Base-by-base conservation (phyloP, 1,140 invertebrate species). In the Limonius californicus region DNA sequence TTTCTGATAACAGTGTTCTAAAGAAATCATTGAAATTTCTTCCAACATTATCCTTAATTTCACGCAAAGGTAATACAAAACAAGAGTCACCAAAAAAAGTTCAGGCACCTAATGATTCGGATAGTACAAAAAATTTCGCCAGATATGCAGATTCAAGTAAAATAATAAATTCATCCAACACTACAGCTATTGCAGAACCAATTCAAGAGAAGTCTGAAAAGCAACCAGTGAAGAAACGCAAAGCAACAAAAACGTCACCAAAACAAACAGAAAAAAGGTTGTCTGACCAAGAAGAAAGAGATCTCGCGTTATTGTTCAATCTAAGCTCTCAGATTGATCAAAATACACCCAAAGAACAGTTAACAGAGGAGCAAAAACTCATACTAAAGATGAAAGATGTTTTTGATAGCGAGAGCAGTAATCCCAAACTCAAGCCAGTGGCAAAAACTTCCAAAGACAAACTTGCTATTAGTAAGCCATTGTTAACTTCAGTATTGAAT, bases 351-450 rank as follows among this genome's bases (percentile, higher is more conserved):
- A 47, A 60, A n/a, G 58, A 60, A n/a, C 15, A 54, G 12, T 39
- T 76, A 12, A 68, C 69, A 0, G 39, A 61, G n/a, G 68, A 73
- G 61, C 66, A 76, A 43, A 62, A 58, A 53, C 66, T 66, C 0
- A 65, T 76, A 1, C 68, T 68, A 30, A 68, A 70, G 59, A 30
- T 76, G 8, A 74, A 76, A 57, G 54, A 58, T 14, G 47, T 67
- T 16, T 76, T 67, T 59, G 72, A 74, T 54, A 59, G 68, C 14
- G 67, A 72, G 12, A 39, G 20, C 18, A 8, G 56, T 64, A 8
- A 64, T 57, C 42, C 56, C 35, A 57, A 61, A 16, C 11, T 32
- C 0, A 58, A 62, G 32, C 59, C 59, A 11, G 23, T 21, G 1
- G 71, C 72, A 14, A 64, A 63, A 4, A 72, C 70, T 55, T 64